Evolutionary conservation across 2,888 invertebrate species (phyloP).

Genomic region (Monoplex corrugatus): DNA sequence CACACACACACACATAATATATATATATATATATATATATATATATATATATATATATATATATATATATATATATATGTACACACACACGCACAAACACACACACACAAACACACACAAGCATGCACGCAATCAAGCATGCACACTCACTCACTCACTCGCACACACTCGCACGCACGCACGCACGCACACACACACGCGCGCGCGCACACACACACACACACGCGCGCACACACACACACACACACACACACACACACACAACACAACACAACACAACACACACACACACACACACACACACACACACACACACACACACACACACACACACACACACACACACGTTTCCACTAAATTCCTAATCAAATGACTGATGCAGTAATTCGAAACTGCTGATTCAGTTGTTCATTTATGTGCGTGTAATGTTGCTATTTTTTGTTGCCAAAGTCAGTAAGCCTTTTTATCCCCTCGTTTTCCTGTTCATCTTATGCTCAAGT

Average conservation of each 20-base stretch:
- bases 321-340: conserved; percentile 30
- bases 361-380: too few species aligned
- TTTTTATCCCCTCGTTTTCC: too few species aligned
- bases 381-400: too few species aligned
- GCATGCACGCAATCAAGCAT: background rate
- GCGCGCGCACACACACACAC: background rate
- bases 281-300: conserved; percentile 3
- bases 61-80: background rate
- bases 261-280: background rate
- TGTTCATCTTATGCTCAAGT: too few species aligned
- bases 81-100: background rate
- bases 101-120: background rate
- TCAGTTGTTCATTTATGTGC: too few species aligned
- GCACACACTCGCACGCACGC: background rate
- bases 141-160: background rate
- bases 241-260: background rate
- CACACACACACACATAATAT: background rate
- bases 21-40: too few species aligned
- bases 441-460: too few species aligned
- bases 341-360: too few species aligned
- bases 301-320: conserved; percentile 33
- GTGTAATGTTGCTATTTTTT: too few species aligned
- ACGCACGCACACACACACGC: background rate
- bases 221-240: background rate
- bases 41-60: too few species aligned